Percentiles rank a stretch among this genome's conserved stretches.
Evolutionary conservation across 2,888 invertebrate genomes (phyloP).

Genomic region (Habroteleia sp.): DNA sequence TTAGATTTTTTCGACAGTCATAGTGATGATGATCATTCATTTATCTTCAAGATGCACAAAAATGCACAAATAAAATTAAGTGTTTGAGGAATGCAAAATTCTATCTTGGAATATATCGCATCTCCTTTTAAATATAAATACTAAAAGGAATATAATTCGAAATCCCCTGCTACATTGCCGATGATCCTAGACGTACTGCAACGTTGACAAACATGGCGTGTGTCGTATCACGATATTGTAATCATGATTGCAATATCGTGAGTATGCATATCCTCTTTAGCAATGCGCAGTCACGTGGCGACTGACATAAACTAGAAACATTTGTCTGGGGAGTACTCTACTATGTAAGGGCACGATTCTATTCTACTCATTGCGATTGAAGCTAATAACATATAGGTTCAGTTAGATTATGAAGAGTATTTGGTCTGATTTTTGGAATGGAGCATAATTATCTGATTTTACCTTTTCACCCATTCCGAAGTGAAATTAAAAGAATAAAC

Average conservation of each 20-base stretch:
- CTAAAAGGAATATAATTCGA: no score
- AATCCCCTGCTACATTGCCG: no score
- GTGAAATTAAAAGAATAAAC: background rate
- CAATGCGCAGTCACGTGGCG: constrained; percentile 57
- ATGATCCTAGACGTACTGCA: background rate
- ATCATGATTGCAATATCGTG: constrained; percentile 51
- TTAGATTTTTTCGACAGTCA: no score
- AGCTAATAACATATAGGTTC: constrained; percentile 23
- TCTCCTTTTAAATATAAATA: no score
- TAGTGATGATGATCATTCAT: no score
- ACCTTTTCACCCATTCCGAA: background rate
- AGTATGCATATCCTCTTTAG: constrained; percentile 57
- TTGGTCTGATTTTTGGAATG: background rate
- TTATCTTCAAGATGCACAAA: no score
- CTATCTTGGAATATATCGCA: no score
- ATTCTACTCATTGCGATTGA: constrained; percentile 34
- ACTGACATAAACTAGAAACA: constrained; percentile 49
- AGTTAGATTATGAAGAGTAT: constrained; percentile 11
- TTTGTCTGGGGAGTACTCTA: constrained; percentile 44
- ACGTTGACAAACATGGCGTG: constrained; percentile 37
- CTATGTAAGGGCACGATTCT: constrained; percentile 6
- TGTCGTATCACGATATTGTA: constrained; percentile 54
- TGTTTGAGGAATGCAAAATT: no score
- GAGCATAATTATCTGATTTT: constrained; percentile 13
- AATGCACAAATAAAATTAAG: no score